Conservation (phyloP, 2,888 invertebrate species). For the Caenorhabditis sp. region DNA sequence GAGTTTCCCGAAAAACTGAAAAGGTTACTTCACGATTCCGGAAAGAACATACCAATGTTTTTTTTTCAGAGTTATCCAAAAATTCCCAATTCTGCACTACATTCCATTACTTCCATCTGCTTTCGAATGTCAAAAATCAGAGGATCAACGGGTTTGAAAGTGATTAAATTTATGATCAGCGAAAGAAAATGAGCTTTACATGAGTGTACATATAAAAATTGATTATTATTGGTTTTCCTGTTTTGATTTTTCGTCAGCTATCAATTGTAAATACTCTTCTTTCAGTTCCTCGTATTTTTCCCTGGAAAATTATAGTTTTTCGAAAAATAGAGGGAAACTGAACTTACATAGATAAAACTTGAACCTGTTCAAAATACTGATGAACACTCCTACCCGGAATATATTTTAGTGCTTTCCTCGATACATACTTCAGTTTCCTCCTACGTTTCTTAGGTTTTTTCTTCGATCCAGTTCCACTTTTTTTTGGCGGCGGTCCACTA, state of each 20-base stretch:
- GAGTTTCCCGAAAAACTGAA: slow-evolving; percentile 18
- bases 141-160: slow-evolving; percentile 2
- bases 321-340: not conserved
- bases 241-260: slow-evolving; percentile 4
- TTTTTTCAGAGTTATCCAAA: slow-evolving; percentile 12
- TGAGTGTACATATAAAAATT: slow-evolving; percentile 1
- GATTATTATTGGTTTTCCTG: not conserved
- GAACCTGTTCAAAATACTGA: slow-evolving; percentile 27
- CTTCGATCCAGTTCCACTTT: not conserved
- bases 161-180: not conserved
- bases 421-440: slow-evolving; percentile 9
- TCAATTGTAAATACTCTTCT: slow-evolving; percentile 21
- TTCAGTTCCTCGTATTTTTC: slow-evolving; percentile 25
- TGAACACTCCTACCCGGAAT: slow-evolving; percentile 26
- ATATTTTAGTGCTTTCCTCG: slow-evolving; percentile 11
- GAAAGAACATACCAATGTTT: not conserved
- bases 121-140: slow-evolving; percentile 6
- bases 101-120: slow-evolving; percentile 32
- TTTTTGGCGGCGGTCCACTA: not conserved
- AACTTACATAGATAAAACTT: slow-evolving; percentile 39
- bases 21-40: slow-evolving; percentile 4
- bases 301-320: slow-evolving; percentile 10
- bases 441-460: slow-evolving; percentile 8
- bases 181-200: not conserved
- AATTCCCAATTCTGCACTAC: slow-evolving; percentile 20